Conservation (phyloP, 30 jellyfish, hydroid and myxozoan species). For the Hydra vulgaris region DNA sequence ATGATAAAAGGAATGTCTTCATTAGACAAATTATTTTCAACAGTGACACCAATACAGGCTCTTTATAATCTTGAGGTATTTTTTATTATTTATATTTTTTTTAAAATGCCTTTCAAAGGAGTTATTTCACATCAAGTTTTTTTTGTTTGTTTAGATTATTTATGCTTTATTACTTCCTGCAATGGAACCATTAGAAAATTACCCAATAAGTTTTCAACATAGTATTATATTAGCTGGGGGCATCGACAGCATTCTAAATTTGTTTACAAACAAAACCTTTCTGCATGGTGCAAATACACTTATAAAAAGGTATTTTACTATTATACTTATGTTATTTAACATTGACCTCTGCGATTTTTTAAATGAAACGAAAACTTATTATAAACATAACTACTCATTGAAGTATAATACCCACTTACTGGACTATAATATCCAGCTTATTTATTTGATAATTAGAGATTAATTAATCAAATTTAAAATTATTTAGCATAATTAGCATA, state of each 20-base stretch:
- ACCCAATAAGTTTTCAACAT: conserved; percentile 65
- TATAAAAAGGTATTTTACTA: conserved; percentile 76
- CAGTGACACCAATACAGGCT: conserved; percentile 65
- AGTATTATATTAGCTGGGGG: conserved; percentile 95
- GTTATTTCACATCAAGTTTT: too few relatives aligned
- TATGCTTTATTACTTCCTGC: conserved; percentile 85
- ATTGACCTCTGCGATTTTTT: too few relatives aligned
- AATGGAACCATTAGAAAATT: conserved; percentile 42
- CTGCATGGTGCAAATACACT: conserved; percentile 50
- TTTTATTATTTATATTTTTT: too few relatives aligned
- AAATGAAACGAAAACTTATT: too few relatives aligned
- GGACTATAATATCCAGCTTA: too few relatives aligned
- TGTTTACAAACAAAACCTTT: conserved; percentile 58
- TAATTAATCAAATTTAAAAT: too few relatives aligned
- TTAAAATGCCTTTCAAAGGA: too few relatives aligned
- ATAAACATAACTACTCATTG: too few relatives aligned
- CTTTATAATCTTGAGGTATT: conserved; percentile 82
- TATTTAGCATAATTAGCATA: too few relatives aligned
- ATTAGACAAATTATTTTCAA: conserved; percentile 45
- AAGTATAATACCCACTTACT: too few relatives aligned
- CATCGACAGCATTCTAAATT: conserved; percentile 50
- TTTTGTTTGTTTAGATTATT: conserved; percentile 44
- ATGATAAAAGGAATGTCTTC: conserved; percentile 40
- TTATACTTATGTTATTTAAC: too few relatives aligned
- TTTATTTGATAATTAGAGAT: too few relatives aligned